Base-by-base conservation (phyloP, 2,797 vertebrate species). In the Microctenopoma lineatum region DNA sequence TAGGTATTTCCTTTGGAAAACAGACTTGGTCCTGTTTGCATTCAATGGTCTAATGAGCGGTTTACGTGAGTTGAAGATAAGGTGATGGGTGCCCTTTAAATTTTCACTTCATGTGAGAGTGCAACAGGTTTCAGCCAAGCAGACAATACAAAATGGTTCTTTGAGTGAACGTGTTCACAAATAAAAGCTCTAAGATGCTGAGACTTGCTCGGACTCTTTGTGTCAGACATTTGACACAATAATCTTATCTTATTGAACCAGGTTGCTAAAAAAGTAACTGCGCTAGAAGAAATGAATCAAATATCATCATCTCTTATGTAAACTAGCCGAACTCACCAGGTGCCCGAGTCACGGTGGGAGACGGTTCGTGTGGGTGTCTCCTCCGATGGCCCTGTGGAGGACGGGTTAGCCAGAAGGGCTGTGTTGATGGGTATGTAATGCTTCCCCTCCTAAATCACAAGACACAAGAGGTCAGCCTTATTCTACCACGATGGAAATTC, bases 401-500 rank as follows among this genome's bases (percentile, higher is more conserved):
- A 66, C 42, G 85, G 89, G 59, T 94, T 93, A 5, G 83, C 88
- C 80, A 95, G 88, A 83, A 97, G 66, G 25, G 92, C 93, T 27
- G 95, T 96, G 91, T 97, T 97, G 89, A 98, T 92, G 45, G 96
- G 97, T 80, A 98, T 98, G 61, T 98, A 98, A 82, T 98, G 96
- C 83, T 98, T 98, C 7, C 96, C 96, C 81, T 97, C 96, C 97
- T 98, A 29, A 69, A 67, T 53, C 62, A 59, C 18, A 32, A 32
- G 29, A 71, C 56, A 1, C 61, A 2, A 75, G 59, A 26, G 27
- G 0, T 36, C 45, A 60, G 58, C 39, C 13, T 47, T 25, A 13
- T 18, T 18, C 53, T 45, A 63, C 32, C 38, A 61, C 55, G 64
- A 66, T 36, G 38, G n/a, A 68, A 52, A 60, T 18, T n/a, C 50